Conservation (phyloP, 1,140 invertebrate species). For the Hycleus phaleratus region DNA sequence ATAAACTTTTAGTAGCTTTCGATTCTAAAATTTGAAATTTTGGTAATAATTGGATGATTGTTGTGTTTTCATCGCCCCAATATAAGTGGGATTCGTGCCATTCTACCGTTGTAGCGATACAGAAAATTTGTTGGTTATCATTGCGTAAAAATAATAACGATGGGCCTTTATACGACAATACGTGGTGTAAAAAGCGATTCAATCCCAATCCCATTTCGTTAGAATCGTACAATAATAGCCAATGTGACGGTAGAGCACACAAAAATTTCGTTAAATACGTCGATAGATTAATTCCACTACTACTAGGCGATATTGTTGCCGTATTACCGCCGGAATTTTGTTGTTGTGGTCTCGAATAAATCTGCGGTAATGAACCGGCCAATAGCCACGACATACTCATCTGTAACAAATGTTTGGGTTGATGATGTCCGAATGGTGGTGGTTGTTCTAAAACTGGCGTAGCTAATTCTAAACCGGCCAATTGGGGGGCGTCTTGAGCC, state of each 20-base stretch:
- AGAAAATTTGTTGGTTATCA: slow-evolving; percentile 62
- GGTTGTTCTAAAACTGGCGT: slow-evolving; percentile 66
- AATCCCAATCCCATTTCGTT: slow-evolving; percentile 74
- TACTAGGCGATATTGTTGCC: slow-evolving; percentile 34
- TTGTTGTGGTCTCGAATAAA: slow-evolving; percentile 56
- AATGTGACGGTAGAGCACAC: slow-evolving; percentile 64
- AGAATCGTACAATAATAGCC: slow-evolving; percentile 77
- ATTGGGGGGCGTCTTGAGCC: not conserved
- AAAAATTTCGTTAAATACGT: slow-evolving; percentile 57
- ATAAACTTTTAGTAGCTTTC: slow-evolving; percentile 67
- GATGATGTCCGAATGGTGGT: slow-evolving; percentile 39
- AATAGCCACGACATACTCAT: slow-evolving; percentile 73
- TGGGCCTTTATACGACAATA: slow-evolving; percentile 75
- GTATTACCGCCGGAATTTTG: no score
- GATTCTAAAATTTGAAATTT: slow-evolving; percentile 57
- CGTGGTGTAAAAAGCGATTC: slow-evolving; percentile 83
- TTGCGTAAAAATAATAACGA: slow-evolving; percentile 67
- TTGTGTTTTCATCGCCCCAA: slow-evolving; percentile 70
- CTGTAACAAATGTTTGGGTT: slow-evolving; percentile 49
- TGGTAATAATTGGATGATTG: slow-evolving; percentile 71
- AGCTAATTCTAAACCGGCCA: slow-evolving; percentile 54
- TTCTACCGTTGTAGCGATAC: slow-evolving; percentile 67
- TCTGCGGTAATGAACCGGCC: slow-evolving; percentile 59
- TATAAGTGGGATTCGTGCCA: slow-evolving; percentile 81
- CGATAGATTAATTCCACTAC: slow-evolving; percentile 39